Conservation (phyloP, 1,140 invertebrate genomes). For the Caenorhabditis latens region DNA sequence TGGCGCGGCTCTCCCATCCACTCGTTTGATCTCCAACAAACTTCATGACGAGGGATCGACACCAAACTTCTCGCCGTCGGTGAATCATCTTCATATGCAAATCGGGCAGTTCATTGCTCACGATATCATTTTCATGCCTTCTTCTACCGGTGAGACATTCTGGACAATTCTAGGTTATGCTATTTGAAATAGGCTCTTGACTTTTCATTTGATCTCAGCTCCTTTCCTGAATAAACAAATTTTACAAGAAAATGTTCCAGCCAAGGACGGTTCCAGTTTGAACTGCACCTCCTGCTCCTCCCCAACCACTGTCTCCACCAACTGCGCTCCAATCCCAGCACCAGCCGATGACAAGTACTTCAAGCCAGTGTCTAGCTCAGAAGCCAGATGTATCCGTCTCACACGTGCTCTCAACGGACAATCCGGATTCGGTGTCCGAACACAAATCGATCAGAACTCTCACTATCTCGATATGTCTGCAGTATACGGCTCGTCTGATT, state of each 20-base stretch:
- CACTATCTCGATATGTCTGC: constrained; percentile 61
- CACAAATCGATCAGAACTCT: constrained; percentile 64
- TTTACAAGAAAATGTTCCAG: not conserved
- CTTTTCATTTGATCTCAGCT: no score
- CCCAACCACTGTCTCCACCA: constrained; percentile 13
- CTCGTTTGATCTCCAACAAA: constrained; percentile 59
- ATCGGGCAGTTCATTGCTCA: constrained; percentile 64
- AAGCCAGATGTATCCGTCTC: constrained; percentile 59
- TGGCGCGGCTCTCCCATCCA: constrained; percentile 53
- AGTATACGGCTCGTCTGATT: constrained; percentile 59
- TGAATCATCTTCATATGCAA: constrained; percentile 62
- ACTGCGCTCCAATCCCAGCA: constrained; percentile 62
- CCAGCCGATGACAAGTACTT: constrained; percentile 58
- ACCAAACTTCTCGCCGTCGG: constrained; percentile 36
- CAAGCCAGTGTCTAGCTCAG: not conserved
- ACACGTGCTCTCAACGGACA: constrained; percentile 62
- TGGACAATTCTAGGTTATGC: not conserved
- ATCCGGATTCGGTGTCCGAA: constrained; percentile 56
- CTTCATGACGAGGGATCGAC: constrained; percentile 48
- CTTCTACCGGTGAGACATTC: constrained; percentile 45
- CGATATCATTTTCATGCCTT: constrained; percentile 64
- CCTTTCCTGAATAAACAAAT: no score
- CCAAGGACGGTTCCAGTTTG: constrained; percentile 58
- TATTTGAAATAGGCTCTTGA: not conserved
- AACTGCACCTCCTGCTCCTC: constrained; percentile 60